Evolutionary conservation across 2,797 vertebrate genomes (phyloP).

Genomic region (Lacerta agilis): DNA sequence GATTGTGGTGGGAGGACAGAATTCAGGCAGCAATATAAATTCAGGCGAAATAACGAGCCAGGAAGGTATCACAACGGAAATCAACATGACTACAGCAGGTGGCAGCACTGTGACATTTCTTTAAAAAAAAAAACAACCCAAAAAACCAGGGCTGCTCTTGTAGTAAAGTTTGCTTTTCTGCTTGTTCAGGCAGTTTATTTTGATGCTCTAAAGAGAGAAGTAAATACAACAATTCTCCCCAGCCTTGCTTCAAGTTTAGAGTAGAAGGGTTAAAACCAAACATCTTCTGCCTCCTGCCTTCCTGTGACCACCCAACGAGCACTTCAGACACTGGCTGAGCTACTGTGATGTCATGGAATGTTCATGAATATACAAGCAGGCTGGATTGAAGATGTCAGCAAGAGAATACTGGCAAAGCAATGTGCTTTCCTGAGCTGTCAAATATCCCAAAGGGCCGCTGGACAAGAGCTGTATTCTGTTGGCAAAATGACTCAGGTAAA

Average conservation of each 20-base stretch:
- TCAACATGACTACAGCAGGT: conserved; percentile 54
- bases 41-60: neutral
- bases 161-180: fast-evolving
- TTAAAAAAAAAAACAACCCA: too few species aligned
- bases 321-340: neutral
- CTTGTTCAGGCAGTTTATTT: neutral
- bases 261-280: neutral
- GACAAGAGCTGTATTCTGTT: too few species aligned
- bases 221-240: neutral
- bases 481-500: neutral
- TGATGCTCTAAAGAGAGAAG: neutral
- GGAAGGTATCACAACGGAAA: neutral
- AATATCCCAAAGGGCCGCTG: neutral
- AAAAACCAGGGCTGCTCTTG: neutral
- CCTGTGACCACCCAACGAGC: neutral
- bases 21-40: neutral
- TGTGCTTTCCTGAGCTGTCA: neutral
- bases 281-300: neutral
- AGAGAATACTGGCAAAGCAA: neutral
- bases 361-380: neutral
- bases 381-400: neutral
- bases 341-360: neutral
- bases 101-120: conserved; percentile 49
- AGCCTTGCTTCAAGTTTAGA: neutral
- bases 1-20: neutral